phyloP scores from a whole-genome alignment of 2,797 vertebrate species.

The Gephyroberyx darwinii region DNA sequence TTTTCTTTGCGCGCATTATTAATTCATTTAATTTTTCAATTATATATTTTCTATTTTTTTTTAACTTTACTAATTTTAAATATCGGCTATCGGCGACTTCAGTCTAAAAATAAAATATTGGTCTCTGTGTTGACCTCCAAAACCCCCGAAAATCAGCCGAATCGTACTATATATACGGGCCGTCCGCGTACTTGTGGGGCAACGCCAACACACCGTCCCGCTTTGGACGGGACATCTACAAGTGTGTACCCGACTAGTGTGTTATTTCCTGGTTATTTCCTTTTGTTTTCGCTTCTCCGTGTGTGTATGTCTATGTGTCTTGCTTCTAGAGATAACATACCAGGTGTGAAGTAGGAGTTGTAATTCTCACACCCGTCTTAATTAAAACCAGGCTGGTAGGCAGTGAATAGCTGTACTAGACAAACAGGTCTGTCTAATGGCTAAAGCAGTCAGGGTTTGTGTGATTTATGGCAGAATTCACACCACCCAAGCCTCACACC shows the following conservation, averaged over 20 bases:
- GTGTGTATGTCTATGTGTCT: slow-evolving; percentile 21
- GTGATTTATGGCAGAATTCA: slow-evolving; percentile 76
- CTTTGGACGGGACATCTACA: background rate
- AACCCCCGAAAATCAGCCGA: no score
- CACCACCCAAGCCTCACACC: slow-evolving; percentile 74
- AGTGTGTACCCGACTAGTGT: background rate
- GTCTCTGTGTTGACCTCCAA: no score
- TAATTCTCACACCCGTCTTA: slow-evolving; percentile 66
- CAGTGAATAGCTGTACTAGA: slow-evolving; percentile 56
- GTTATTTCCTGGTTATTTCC: slow-evolving; percentile 14
- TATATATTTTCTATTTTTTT: no score
- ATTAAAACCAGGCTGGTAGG: slow-evolving; percentile 54
- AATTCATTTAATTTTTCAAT: no score
- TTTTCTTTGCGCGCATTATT: no score
- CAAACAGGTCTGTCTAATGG: slow-evolving; percentile 68
- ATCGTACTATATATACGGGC: background rate
- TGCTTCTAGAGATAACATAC: slow-evolving; percentile 39
- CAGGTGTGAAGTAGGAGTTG: slow-evolving; percentile 64
- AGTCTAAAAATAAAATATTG: background rate
- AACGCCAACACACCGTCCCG: background rate
- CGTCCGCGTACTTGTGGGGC: no score
- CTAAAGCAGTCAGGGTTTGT: slow-evolving; percentile 66
- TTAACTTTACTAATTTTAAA: no score
- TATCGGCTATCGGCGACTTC: no score
- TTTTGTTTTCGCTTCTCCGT: background rate